Evolutionary conservation across 2,888 invertebrate species (phyloP), one percentile per base, ranked within the genome.

Genomic region (Chaetogeoica ovagalla): DNA sequence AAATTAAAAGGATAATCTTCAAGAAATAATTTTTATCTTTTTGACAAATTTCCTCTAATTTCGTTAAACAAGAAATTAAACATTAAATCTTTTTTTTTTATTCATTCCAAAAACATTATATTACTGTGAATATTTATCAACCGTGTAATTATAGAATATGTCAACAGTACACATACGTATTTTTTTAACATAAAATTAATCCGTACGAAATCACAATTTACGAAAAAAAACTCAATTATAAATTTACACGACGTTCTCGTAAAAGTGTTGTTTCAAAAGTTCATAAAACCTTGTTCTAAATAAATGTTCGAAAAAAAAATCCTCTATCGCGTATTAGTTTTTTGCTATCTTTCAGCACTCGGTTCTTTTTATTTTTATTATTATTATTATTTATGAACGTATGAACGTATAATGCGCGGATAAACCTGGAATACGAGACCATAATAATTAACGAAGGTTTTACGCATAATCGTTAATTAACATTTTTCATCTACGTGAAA

Each of bases 361-460:
- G 43, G 59, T 30, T 30, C 4, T 30, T 30, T 30, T 30, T 30
- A 2, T 30, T 30, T 30, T 2, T 4, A 30, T 30, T 30, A 30
- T 59, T 59, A 21, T 43, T 43, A 21, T 57, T 59, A 23, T 71
- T 39, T 59, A 59, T 39, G 39, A 17, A 71, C 39, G 39, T 43
- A 43, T 9, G 30, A 30, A 30, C 30, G 57, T 21, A 70, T 15
- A 68, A 19, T 4, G 30, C n/a, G 17, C 23, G 37, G 2, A 63
- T 19, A 63, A 30, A 37, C 7, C 30, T 30, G 30, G 30, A 4
- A 9, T 1, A 6, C 19, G 48, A 43, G 0, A 19, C n/a, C n/a
- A 30, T 73, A 63, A 55, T 73, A 63, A 63, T 73, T 73, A 73
- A 73, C 63, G 37, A 37, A 13, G 55, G 73, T 37, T 73, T 73